Percentiles rank a stretch among this genome's conserved stretches.
Evolutionary conservation across 2,888 invertebrate genomes (phyloP).

Genomic region (Dynastes tityus): DNA sequence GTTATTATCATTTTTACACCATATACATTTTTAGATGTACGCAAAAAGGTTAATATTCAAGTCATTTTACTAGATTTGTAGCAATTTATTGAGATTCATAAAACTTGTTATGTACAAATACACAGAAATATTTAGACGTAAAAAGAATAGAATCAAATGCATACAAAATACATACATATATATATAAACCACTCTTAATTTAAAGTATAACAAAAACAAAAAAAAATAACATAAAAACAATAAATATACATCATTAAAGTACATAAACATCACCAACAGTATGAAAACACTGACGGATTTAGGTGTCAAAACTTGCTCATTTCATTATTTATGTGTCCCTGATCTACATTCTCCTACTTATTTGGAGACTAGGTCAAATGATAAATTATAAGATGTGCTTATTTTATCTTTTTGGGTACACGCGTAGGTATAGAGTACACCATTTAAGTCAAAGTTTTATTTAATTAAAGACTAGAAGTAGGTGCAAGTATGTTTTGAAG

Average conservation of each 20-base stretch:
- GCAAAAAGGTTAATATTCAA: neutral
- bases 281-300: constrained; percentile 34
- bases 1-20: too few relatives aligned
- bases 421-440: neutral
- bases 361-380: constrained; percentile 32
- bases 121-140: constrained; percentile 27
- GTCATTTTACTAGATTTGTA: constrained; percentile 9
- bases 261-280: constrained; percentile 25
- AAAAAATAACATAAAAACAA: constrained; percentile 1
- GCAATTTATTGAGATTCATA: constrained; percentile 41
- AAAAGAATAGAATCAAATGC: constrained; percentile 1
- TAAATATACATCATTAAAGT: constrained; percentile 35
- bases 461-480: constrained; percentile 42
- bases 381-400: neutral
- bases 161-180: constrained; percentile 39
- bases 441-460: neutral
- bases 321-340: neutral
- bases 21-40: too few relatives aligned
- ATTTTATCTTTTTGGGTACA: neutral
- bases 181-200: constrained; percentile 17
- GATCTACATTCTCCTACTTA: neutral
- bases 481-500: constrained; percentile 4
- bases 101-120: constrained; percentile 34
- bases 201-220: constrained; percentile 29
- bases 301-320: neutral